A percentile compares a stretch with the other conserved stretches of the same genome.
Evolutionary conservation across 2,113 vertebrate species (phyloP).

Genomic region (Columba janthina): DNA sequence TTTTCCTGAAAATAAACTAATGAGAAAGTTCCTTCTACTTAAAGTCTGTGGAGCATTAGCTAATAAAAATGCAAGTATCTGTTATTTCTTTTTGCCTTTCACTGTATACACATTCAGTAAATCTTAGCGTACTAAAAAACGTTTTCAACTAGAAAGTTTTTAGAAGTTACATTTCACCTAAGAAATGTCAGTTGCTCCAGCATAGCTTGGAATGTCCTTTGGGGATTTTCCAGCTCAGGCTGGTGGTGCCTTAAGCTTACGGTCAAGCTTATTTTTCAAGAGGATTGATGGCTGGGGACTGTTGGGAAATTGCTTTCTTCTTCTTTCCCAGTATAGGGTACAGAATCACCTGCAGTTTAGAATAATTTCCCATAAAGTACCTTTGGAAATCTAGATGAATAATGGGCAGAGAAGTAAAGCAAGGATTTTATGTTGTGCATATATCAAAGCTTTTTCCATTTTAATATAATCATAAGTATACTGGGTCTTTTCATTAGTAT

Average conservation of each 20-base stretch:
- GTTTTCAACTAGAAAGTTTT: not conserved
- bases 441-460: not conserved
- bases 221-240: not conserved
- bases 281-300: not conserved
- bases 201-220: not conserved
- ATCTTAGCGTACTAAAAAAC: not conserved
- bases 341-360: not conserved
- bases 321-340: not conserved
- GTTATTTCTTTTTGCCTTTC: not conserved
- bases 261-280: constrained; percentile 9
- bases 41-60: not conserved
- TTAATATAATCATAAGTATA: not conserved
- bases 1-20: constrained; percentile 4
- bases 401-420: not conserved
- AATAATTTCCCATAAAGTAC: not conserved
- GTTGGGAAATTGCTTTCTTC: not conserved
- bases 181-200: not conserved
- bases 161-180: not conserved
- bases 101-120: not conserved
- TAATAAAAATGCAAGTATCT: not conserved
- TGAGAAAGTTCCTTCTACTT: not conserved
- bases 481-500: not conserved
- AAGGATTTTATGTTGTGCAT: not conserved
- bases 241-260: not conserved
- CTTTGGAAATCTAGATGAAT: not conserved